Base-by-base conservation (phyloP, 92 coral and sea anemone species). In the Bergia puertoricense region DNA sequence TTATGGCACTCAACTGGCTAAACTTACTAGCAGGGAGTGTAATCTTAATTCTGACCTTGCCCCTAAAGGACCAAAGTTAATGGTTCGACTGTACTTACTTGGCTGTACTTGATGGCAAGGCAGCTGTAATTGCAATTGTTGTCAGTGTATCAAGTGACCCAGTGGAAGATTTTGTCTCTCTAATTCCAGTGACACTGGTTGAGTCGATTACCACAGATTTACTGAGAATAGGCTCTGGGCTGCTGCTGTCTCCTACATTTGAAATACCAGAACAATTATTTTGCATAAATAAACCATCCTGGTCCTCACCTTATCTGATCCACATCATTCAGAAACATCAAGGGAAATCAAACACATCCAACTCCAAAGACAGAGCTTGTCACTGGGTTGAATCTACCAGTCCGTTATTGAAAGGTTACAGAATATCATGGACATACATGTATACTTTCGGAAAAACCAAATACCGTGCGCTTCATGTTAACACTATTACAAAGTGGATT, bases 51-150 rank as follows among this genome's bases (percentile, higher is more conserved):
- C 54, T 48, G 1, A 72, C 39, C 16, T 0, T 48, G 1, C 30
- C 39, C 16, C 0, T 39, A 8, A 14, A 22, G 38, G n/a, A 74
- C 45, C 77, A 74, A 30, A 30, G 30, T 30, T 30, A 30, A 14
- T 22, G 77, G 8, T 66, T 74, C 18, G 62, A 46, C 57, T 9
- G 76, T 41, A 91, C 93, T 93, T 88, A 92, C 74, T 89, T 85
- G 11, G 87, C 79, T 45, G 95, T 80, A 76, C 93, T 75, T 44
- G 98, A 91, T 0, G 98, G 93, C 72, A 95, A 92, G 56, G 99
- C 99, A 48, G 99, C 94, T 44, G 99, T 93, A 51, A 96, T 96
- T 13, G 99, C 99, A 69, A 96, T 96, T 41, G 94, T 95, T 15
- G 99, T 96, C 71, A 96, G 91, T 10, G 99, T 93, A 82, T 95